These are phyloP conservation scores for Heloderma charlesbogerti DNA, from an alignment of 2,113 vertebrate genomes.

Conservation along the genomic window DNA sequence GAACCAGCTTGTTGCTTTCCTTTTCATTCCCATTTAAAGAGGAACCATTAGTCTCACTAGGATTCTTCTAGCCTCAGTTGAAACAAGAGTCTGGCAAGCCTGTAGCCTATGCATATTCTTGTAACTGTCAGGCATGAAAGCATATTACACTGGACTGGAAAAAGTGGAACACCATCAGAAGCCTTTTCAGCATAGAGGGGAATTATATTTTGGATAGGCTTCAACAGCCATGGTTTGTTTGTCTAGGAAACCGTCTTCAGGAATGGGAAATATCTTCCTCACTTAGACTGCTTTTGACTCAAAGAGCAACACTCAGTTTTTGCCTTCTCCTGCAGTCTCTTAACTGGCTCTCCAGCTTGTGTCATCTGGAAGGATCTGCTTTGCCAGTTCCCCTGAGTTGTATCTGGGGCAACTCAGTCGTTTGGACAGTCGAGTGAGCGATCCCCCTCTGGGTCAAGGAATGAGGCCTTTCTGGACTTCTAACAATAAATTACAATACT, in stretches of 20 bases:
- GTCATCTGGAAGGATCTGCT: neutral
- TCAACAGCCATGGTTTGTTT: slow-evolving; percentile 31
- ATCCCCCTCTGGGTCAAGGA: neutral
- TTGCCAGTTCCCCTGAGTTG: neutral
- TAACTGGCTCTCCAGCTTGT: neutral
- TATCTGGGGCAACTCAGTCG: too few species aligned
- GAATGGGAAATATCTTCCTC: slow-evolving; percentile 7
- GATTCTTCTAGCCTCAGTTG: neutral
- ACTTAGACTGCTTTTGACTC: neutral
- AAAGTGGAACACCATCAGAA: neutral
- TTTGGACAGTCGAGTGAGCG: neutral
- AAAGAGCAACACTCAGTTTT: neutral
- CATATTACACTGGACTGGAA: slow-evolving; percentile 10
- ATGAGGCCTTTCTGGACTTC: neutral
- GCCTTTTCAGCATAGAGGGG: slow-evolving; percentile 9
- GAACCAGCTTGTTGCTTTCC: neutral
- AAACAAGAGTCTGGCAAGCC: neutral
- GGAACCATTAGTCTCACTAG: neutral
- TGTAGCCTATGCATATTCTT: neutral
- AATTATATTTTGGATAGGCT: slow-evolving; percentile 26
- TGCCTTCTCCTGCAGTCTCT: neutral
- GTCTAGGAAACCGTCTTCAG: slow-evolving; percentile 39
- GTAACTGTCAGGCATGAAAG: slow-evolving; percentile 12
- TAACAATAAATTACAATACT: neutral
- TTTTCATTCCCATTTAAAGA: neutral